A percentile compares a stretch with the other conserved stretches of the same genome.
Conservation (phyloP, 2,888 invertebrate species). For the Archips xylosteana region DNA sequence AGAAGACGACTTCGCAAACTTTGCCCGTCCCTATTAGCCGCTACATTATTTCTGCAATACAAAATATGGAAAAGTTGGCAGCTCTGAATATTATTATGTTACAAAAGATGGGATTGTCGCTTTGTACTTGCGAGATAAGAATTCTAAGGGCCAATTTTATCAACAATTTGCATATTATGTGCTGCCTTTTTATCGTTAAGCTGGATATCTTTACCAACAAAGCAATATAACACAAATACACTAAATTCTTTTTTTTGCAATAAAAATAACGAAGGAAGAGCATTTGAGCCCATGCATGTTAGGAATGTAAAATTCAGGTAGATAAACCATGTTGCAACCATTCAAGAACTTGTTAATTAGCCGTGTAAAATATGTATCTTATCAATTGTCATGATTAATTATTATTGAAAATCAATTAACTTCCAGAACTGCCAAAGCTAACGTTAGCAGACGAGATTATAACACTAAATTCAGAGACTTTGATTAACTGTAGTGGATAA, state of each 20-base stretch:
- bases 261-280: no score
- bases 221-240: not conserved
- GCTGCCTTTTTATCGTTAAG: not conserved
- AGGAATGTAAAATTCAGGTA: no score
- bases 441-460: not conserved
- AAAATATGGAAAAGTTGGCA: constrained; percentile 7
- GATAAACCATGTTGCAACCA: not conserved
- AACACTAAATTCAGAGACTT: not conserved
- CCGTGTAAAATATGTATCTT: constrained; percentile 1
- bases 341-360: not conserved
- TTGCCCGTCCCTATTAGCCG: not conserved
- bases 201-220: not conserved
- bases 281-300: no score
- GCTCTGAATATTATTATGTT: not conserved
- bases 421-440: not conserved
- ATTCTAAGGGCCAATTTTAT: constrained; percentile 18
- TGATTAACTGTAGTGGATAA: not conserved
- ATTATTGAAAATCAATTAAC: not conserved
- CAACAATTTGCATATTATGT: not conserved
- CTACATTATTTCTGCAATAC: not conserved
- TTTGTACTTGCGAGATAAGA: constrained; percentile 2
- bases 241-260: not conserved
- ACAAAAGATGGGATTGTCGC: constrained; percentile 10
- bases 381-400: not conserved
- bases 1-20: not conserved